Percentiles rank a stretch among this genome's conserved stretches.
Conservation (phyloP, 2,797 vertebrate species). For the Aulostomus chinensis region DNA sequence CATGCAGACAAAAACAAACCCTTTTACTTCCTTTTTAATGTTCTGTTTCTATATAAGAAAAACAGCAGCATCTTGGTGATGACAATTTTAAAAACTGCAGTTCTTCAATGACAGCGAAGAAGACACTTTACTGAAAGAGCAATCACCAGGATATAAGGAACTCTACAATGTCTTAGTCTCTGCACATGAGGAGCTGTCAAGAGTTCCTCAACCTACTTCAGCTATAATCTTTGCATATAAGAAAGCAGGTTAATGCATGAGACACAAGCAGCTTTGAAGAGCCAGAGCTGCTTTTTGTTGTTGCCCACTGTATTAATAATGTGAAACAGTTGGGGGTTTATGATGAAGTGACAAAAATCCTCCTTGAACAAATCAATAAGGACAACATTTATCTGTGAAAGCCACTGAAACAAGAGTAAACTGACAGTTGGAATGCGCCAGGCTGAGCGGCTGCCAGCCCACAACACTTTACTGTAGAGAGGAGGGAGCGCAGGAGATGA, state of each 20-base stretch:
- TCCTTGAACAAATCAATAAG: constrained; percentile 4
- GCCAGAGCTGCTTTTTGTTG: too few relatives aligned
- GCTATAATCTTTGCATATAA: neutral
- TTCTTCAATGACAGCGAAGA: too few relatives aligned
- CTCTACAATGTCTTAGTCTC: too few relatives aligned
- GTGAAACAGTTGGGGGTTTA: constrained; percentile 15
- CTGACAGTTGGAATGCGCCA: constrained; percentile 17
- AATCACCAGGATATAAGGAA: too few relatives aligned
- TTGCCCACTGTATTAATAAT: neutral
- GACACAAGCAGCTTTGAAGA: constrained; percentile 2
- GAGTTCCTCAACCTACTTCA: too few relatives aligned
- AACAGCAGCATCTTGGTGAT: too few relatives aligned
- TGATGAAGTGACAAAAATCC: constrained; percentile 1
- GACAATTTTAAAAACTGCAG: too few relatives aligned
- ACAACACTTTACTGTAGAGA: constrained; percentile 12
- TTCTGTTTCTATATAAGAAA: too few relatives aligned
- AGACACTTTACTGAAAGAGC: too few relatives aligned
- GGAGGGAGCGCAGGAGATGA: constrained; percentile 19
- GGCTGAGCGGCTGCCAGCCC: constrained; percentile 25
- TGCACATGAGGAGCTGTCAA: too few relatives aligned
- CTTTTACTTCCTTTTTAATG: too few relatives aligned
- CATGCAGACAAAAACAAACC: too few relatives aligned
- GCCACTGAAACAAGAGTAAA: constrained; percentile 15
- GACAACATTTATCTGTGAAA: constrained; percentile 12
- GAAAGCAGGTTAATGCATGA: neutral